Base-by-base conservation (phyloP, 2,113 vertebrate genomes). In the Planiliza haematocheilus region DNA sequence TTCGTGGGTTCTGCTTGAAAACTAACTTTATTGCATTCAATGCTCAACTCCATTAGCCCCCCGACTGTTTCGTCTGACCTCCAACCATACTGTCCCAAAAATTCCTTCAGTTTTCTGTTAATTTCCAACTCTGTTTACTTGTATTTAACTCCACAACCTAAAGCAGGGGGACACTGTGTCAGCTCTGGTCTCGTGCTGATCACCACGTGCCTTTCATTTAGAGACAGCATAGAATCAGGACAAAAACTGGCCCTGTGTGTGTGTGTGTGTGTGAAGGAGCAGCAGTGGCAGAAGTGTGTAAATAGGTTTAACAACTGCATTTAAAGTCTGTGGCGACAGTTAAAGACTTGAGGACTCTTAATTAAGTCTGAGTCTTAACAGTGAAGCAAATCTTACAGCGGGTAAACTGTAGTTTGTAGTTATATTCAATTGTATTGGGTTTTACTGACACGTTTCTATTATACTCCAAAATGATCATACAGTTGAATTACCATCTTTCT, bases 141-240 rank as follows among this genome's bases (percentile, higher is more conserved):
- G 20, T 42, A 51, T 52, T 74, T 38, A 52, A 67, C 11, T 49
- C 58, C 7, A 70, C 52, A 59, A 59, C 57, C 56, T 61, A 57
- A 53, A 79, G 18, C 49, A 46, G 48, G 7, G 39, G 11, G 17
- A 41, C 43, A 20, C 14, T 61, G 46, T 10, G n/a, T 39, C 34
- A 8, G 39, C 68, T 60, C 45, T 30, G 60, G 64, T 72, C 79
- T 59, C 10, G 16, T 80, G 79, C 53, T 60, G 20, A 74, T 70
- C 16, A 50, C 51, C 81, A 76, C 52, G 56, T 78, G 79, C 78
- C 63, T 76, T 70, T 84, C 43, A 88, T 84, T 86, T 74, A 74
- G 45, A 48, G 34, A 67, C 53, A 62, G 24, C 8, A 17, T 17
- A 16, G 49, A 79, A 73, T 64, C 66, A 49, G 68, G 52, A 58